phyloP scores from a whole-genome alignment of 2,113 vertebrate genomes.

The Malaclemys terrapin region DNA sequence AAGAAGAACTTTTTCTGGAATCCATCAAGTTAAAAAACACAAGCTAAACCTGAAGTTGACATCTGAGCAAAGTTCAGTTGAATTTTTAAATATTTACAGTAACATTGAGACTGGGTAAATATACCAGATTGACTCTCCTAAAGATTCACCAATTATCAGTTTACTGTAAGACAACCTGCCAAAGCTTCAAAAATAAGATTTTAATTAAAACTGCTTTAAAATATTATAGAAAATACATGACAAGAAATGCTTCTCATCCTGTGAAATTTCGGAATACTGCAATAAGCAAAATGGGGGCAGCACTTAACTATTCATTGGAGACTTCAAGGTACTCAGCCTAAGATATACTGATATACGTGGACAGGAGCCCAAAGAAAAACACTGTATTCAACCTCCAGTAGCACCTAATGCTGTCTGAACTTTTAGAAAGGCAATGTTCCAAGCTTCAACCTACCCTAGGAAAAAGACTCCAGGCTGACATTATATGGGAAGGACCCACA shows the following conservation, averaged over 20 bases:
- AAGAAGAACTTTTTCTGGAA: neutral
- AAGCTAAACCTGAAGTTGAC: neutral
- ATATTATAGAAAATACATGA: rapidly evolving
- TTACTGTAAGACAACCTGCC: neutral
- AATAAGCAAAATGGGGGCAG: neutral
- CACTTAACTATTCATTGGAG: neutral
- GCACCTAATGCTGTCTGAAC: neutral
- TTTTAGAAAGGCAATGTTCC: neutral
- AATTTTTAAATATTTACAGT: neutral
- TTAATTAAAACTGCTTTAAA: neutral
- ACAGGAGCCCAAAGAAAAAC: neutral
- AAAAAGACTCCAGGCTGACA: neutral
- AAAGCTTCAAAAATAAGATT: neutral
- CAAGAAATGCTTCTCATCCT: rapidly evolving
- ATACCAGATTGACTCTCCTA: rapidly evolving
- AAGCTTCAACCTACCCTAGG: neutral
- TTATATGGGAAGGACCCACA: neutral
- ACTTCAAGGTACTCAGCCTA: neutral
- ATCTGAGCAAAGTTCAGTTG: neutral
- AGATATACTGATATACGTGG: neutral
- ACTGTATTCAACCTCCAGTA: neutral
- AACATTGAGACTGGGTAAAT: neutral
- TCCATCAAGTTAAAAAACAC: neutral
- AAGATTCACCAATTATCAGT: rapidly evolving
- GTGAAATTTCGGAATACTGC: neutral